These are phyloP conservation scores for Callionymus lyra DNA, from an alignment of 2,113 vertebrate genomes.

Conservation along the genomic window DNA sequence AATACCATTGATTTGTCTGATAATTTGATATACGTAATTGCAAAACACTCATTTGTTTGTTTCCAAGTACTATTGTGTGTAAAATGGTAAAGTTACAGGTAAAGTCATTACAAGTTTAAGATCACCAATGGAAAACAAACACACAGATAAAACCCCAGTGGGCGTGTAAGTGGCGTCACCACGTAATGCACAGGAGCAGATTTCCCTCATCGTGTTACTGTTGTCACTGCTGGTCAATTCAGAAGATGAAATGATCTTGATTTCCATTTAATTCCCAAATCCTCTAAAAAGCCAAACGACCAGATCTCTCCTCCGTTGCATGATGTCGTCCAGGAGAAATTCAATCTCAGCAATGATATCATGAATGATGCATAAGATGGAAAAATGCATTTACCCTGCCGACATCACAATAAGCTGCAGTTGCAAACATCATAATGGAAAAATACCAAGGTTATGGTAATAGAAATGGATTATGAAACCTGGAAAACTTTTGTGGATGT, in stretches of 20 bases:
- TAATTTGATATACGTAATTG: too few species aligned
- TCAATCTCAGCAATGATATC: constrained; percentile 61
- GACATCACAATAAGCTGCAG: constrained; percentile 58
- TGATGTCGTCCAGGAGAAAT: constrained; percentile 58
- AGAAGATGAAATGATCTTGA: constrained; percentile 23
- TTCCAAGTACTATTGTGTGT: too few species aligned
- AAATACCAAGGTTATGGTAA: constrained; percentile 49
- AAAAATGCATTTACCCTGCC: constrained; percentile 58
- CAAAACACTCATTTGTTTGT: too few species aligned
- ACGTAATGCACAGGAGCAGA: too few species aligned
- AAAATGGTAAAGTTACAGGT: too few species aligned
- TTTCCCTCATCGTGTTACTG: too few species aligned
- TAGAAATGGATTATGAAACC: constrained; percentile 50
- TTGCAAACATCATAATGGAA: constrained; percentile 54
- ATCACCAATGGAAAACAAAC: too few species aligned
- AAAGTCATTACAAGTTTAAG: too few species aligned
- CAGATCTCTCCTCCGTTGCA: constrained; percentile 26
- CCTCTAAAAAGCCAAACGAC: constrained; percentile 21
- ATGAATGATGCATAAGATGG: constrained; percentile 62
- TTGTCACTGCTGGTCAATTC: too few species aligned
- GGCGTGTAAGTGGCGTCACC: too few species aligned
- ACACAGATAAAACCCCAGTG: too few species aligned
- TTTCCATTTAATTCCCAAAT: constrained; percentile 18
- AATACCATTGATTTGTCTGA: too few species aligned
- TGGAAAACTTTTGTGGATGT: constrained; percentile 35